Percentiles rank a stretch among this genome's conserved stretches.
Evolutionary conservation across 2,888 invertebrate genomes (phyloP).

Genomic region (Lasioglossum lativentre): DNA sequence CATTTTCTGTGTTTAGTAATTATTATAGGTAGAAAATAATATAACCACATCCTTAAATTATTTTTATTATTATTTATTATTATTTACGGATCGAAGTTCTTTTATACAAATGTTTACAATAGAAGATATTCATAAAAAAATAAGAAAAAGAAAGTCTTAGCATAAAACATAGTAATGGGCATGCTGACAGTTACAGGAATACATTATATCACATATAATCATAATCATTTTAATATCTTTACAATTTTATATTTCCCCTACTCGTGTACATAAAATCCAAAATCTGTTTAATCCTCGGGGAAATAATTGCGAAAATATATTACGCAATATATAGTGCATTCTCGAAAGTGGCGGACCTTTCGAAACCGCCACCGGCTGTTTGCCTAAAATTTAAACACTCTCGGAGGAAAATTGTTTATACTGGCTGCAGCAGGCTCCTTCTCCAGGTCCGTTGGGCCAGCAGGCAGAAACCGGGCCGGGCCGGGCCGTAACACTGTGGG

Average conservation of each 20-base stretch:
- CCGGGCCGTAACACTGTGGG: not conserved
- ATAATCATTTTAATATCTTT: not conserved
- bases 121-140: too few species aligned
- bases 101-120: too few species aligned
- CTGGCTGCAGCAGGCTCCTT: not conserved
- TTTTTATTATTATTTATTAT: too few species aligned
- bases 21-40: too few species aligned
- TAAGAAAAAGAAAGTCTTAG: too few species aligned
- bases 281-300: not conserved
- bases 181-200: too few species aligned
- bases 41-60: too few species aligned
- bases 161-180: too few species aligned
- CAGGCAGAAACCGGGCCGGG: not conserved
- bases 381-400: not conserved
- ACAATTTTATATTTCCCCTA: not conserved
- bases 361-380: not conserved
- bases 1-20: too few species aligned
- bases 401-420: constrained; percentile 4
- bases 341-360: not conserved
- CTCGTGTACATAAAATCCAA: not conserved
- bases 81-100: too few species aligned
- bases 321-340: not conserved
- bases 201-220: too few species aligned
- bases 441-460: not conserved
- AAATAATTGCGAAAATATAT: not conserved